Evolutionary conservation across 2,888 invertebrate species (phyloP), one percentile per base, ranked within the genome.

Genomic region (Epistrophella euchroma): DNA sequence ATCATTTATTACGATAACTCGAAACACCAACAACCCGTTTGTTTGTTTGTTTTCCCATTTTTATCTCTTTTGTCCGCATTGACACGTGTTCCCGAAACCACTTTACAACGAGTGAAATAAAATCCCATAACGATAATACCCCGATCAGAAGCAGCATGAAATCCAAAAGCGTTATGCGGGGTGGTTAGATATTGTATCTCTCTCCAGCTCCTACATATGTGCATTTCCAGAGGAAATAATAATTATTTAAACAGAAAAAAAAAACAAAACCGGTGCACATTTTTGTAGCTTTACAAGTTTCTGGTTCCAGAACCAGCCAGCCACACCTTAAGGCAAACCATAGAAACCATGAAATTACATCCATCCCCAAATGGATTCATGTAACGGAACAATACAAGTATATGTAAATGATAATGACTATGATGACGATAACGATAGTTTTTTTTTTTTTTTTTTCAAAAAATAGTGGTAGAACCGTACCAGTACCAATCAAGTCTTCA

Each of bases 61-160:
- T 64, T 50, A 68, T 74, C 74, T 74, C 74, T 80, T 71, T 68
- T 66, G 50, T 84, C 71, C 71, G n/a, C n/a, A 52, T 32, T 64
- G 84, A 84, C 84, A 84, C 84, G 84, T 84, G 84, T 84, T 84
- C 74, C 58, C 15, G 22, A 66, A 84, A 84, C 84, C 84, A 84
- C 84, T 84, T 71, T 84, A 84, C 75, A 2, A 84, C 74, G 1
- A 84, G 35, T 28, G 7, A 15, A 45, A 52, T n/a, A 22, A 50
- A 68, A 68, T 35, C 22, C 60, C n/a, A n/a, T 60, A 45, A 84
- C 45, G 64, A 77, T 68, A 77, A 82, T 35, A 52, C 72, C 66
- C 56, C 50, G 62, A 43, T 40, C 47, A 55, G 35, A 13, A 74
- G 68, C 52, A 64, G 19, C 28, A 43, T 28, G 25, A 66, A 43